Evolutionary conservation across 2,888 invertebrate species (phyloP), one percentile per base, ranked within the genome.

Genomic region (Orthosia incerta): DNA sequence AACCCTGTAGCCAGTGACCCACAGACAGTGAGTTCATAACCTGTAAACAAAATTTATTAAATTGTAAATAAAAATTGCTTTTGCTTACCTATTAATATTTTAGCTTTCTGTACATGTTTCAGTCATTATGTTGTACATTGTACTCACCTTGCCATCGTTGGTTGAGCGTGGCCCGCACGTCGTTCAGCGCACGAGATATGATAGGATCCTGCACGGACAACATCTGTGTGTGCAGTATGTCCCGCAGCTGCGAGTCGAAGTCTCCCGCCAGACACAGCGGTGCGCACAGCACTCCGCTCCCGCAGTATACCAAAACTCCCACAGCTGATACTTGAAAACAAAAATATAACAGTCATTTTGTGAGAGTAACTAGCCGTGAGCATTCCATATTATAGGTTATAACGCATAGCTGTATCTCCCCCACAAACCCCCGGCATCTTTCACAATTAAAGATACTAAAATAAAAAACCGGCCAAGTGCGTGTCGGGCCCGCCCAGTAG

Each of bases 1-100:
- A 89, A 76, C 0, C 87, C 88, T 9, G 83, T 80, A 11, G 65
- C 74, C 13, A 86, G 46, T 0, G 89, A 87, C 0, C 89, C 89
- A 45, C 73, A 82, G 9, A 80, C 75, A 0, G 39, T 50, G 15
- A 87, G 75, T 45, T 71, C 67, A 18, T 71, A 69, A 20, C 74
- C 89, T 89, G 82, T 0, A 74, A 68, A 20, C 7, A 67, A 31
- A 18, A 50, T 13, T 23, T 2, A 51, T 48, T 39, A 39, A 39
- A 39, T 3, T 3, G 39, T 39, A 39, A n/a, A 26, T 31, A 23
- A 11, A 20, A 26, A 26, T 2, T 2, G 11, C 20, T 53, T 55
- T 55, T 13, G 4, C n/a, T n/a, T 7, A 0, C 2, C 12, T n/a
- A 51, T 0, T 3, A n/a, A 11, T 12, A 12, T 11, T 9, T n/a